phyloP scores from a whole-genome alignment of 2,797 vertebrate species.

The Typhlichthys subterraneus region DNA sequence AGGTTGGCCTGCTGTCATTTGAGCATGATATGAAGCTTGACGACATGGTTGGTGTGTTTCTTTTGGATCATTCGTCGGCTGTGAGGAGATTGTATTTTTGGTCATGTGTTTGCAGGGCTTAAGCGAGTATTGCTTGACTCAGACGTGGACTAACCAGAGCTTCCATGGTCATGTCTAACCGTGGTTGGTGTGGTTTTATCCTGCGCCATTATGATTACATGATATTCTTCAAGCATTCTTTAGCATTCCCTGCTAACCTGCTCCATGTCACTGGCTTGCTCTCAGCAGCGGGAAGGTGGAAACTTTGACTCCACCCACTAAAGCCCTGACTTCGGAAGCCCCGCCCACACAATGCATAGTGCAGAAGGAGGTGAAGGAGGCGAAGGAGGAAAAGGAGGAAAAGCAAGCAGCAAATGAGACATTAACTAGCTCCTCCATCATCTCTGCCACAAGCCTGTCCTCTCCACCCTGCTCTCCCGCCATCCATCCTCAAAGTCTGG shows the following conservation, averaged over 20 bases:
- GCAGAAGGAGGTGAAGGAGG: slow-evolving; percentile 45
- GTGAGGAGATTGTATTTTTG: neutral
- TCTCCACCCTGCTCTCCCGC: slow-evolving; percentile 32
- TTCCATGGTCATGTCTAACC: slow-evolving; percentile 9
- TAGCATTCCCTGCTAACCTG: slow-evolving; percentile 43
- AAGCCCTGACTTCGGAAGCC: slow-evolving; percentile 16
- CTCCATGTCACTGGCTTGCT: slow-evolving; percentile 58
- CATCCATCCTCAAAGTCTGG: slow-evolving; percentile 30
- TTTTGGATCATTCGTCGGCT: slow-evolving; percentile 9
- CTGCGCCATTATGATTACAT: slow-evolving; percentile 1
- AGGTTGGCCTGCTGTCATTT: slow-evolving; percentile 18
- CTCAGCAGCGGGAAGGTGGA: slow-evolving; percentile 63
- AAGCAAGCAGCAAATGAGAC: slow-evolving; percentile 47
- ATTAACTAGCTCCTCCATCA: slow-evolving; percentile 20
- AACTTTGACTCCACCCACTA: slow-evolving; percentile 46
- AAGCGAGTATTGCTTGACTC: slow-evolving; percentile 7
- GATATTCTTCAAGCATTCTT: slow-evolving; percentile 13
- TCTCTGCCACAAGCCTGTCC: slow-evolving; percentile 31
- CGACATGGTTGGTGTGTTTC: slow-evolving; percentile 24
- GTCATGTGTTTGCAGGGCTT: neutral
- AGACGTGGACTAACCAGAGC: slow-evolving; percentile 18
- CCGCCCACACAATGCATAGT: slow-evolving; percentile 33
- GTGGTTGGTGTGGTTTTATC: slow-evolving; percentile 26
- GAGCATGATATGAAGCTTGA: slow-evolving; percentile 27
- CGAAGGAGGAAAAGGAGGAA: slow-evolving; percentile 31